Conservation (phyloP, 2,113 vertebrate genomes). For the Triplophysa tibetana region DNA sequence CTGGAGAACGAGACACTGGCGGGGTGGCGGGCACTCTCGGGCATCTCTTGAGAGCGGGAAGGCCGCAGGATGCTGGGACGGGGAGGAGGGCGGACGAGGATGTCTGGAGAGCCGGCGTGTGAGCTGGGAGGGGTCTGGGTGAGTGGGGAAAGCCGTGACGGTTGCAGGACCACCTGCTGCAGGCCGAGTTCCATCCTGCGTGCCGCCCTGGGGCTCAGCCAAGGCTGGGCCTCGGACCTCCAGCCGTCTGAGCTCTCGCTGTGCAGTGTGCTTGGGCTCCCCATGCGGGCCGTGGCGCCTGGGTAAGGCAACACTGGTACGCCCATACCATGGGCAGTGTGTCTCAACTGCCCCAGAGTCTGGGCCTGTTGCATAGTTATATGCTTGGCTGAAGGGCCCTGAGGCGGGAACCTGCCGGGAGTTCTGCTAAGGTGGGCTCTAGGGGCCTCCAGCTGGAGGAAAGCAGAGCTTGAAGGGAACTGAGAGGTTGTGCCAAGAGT, state of each 20-base stretch:
- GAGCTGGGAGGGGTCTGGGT: slow-evolving; percentile 97
- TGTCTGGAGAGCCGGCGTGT: slow-evolving; percentile 92
- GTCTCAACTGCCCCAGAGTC: slow-evolving; percentile 98
- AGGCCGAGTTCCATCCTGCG: slow-evolving; percentile 92
- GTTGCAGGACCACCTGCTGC: slow-evolving; percentile 98
- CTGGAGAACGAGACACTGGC: slow-evolving; percentile 89
- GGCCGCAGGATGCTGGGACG: slow-evolving; percentile 89
- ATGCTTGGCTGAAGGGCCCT: slow-evolving; percentile 84
- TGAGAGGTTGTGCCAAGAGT: slow-evolving; percentile 72
- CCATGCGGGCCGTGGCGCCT: slow-evolving; percentile 85
- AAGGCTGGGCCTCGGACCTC: slow-evolving; percentile 87
- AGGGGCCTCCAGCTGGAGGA: slow-evolving; percentile 93
- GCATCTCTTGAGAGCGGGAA: slow-evolving; percentile 85
- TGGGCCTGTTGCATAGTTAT: slow-evolving; percentile 96
- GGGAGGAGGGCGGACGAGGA: slow-evolving; percentile 88
- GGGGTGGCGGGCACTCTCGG: slow-evolving; percentile 87
- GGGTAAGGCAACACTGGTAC: slow-evolving; percentile 99
- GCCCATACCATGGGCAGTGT: slow-evolving; percentile 98
- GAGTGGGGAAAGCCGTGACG: slow-evolving; percentile 94
- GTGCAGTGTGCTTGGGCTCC: slow-evolving; percentile 92
- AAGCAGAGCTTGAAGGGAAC: slow-evolving; percentile 84
- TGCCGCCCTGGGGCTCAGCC: slow-evolving; percentile 92
- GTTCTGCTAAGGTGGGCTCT: slow-evolving; percentile 83
- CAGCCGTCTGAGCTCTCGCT: slow-evolving; percentile 86
- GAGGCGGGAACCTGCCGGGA: slow-evolving; percentile 77